Conservation (phyloP, 1,140 invertebrate genomes). For the Drosophila cardini region DNA sequence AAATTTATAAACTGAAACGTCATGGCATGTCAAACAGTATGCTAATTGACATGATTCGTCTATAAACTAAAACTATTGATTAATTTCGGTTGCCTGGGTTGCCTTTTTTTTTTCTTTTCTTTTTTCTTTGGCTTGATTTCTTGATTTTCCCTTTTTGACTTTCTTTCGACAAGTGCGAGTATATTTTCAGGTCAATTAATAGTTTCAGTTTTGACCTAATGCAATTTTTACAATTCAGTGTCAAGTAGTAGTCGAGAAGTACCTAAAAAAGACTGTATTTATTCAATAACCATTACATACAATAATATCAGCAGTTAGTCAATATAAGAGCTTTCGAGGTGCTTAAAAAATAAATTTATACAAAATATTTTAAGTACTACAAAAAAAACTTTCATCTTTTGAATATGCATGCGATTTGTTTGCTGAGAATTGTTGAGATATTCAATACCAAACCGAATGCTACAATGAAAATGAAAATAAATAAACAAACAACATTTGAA, state of each 20-base stretch:
- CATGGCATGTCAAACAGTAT: slow-evolving; percentile 46
- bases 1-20: slow-evolving; percentile 41
- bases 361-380: too few species aligned
- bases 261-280: too few species aligned
- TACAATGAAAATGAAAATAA: slow-evolving; percentile 41
- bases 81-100: slow-evolving; percentile 46
- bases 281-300: too few species aligned
- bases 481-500: slow-evolving; percentile 31
- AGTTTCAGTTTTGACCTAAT: slow-evolving; percentile 13
- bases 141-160: slow-evolving; percentile 7
- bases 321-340: too few species aligned
- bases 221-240: slow-evolving; percentile 27
- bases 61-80: slow-evolving; percentile 36
- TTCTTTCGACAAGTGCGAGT: slow-evolving; percentile 3
- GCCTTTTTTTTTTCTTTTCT: slow-evolving; percentile 16
- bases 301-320: too few species aligned
- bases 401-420: slow-evolving; percentile 32
- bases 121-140: not conserved
- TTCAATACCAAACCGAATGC: slow-evolving; percentile 38
- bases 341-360: too few species aligned
- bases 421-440: slow-evolving; percentile 19
- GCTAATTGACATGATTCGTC: slow-evolving; percentile 48
- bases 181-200: slow-evolving; percentile 27
- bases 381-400: slow-evolving; percentile 36
- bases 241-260: too few species aligned